A percentile compares a stretch with the other conserved stretches of the same genome.
Evolutionary conservation across 2,113 vertebrate species (phyloP).

Genomic region (Triplophysa siluroides): DNA sequence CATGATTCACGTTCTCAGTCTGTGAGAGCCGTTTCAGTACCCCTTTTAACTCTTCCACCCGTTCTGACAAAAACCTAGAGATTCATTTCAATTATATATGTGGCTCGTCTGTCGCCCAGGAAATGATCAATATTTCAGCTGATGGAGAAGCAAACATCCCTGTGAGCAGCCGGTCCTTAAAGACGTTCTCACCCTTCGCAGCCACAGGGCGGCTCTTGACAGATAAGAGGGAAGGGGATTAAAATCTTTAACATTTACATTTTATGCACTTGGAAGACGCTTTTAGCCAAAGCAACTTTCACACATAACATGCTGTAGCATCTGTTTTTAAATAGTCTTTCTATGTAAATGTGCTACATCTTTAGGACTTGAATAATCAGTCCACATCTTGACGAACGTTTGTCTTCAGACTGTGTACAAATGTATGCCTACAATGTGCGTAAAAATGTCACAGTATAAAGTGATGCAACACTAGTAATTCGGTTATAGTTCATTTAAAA

Average conservation of each 20-base stretch:
- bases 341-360: too few relatives aligned
- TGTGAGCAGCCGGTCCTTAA: conserved; percentile 54
- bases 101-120: conserved; percentile 39
- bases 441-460: too few relatives aligned
- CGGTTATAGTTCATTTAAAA: too few relatives aligned
- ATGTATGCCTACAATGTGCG: too few relatives aligned
- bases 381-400: too few relatives aligned
- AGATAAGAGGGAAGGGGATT: conserved; percentile 14
- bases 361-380: too few relatives aligned
- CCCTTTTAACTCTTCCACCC: conserved; percentile 38
- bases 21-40: conserved; percentile 16
- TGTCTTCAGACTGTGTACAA: too few relatives aligned
- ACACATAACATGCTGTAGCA: too few relatives aligned
- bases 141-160: conserved; percentile 53
- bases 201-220: conserved; percentile 30
- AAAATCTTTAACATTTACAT: neutral
- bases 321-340: too few relatives aligned
- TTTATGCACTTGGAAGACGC: conserved; percentile 2
- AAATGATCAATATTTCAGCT: conserved; percentile 61
- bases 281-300: neutral
- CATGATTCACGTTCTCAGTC: conserved; percentile 28
- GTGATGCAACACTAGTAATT: too few relatives aligned
- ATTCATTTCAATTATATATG: conserved; percentile 57
- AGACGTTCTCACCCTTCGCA: conserved; percentile 16
- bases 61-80: conserved; percentile 44